A percentile compares a stretch with the other conserved stretches of the same genome.
phyloP scores from a whole-genome alignment of 2,113 vertebrate genomes.

The Podarcis cretensis region DNA sequence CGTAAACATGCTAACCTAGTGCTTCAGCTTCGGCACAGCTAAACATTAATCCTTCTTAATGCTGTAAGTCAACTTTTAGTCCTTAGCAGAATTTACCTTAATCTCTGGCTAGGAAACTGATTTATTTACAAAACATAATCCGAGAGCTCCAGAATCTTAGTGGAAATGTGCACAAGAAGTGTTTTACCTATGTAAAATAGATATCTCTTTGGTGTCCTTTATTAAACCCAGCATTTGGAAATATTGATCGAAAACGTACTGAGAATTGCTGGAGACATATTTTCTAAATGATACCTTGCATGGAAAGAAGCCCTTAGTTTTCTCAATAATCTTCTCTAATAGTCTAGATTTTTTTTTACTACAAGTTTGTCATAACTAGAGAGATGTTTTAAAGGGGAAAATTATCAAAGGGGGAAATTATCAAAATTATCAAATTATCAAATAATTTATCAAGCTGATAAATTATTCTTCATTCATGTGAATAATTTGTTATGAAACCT shows the following conservation, averaged over 20 bases:
- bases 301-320: neutral
- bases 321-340: neutral
- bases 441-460: too few relatives aligned
- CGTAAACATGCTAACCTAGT: conserved; percentile 94
- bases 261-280: neutral
- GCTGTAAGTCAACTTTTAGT: conserved; percentile 99
- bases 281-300: conserved; percentile 30
- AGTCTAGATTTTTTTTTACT: conserved; percentile 28
- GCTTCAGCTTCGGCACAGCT: conserved; percentile 93
- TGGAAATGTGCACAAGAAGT: conserved; percentile 71
- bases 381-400: neutral
- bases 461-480: neutral
- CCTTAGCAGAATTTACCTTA: conserved; percentile 99
- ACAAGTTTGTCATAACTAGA: neutral
- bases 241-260: neutral
- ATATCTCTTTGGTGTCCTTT: conserved; percentile 34
- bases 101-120: conserved; percentile 97
- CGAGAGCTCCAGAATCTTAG: conserved; percentile 84
- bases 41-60: conserved; percentile 99
- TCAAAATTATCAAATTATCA: too few relatives aligned
- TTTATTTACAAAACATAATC: conserved; percentile 93
- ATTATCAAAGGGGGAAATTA: neutral
- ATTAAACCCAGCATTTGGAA: neutral
- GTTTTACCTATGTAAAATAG: conserved; percentile 58
- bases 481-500: neutral